Evolutionary conservation across 2,888 invertebrate species (phyloP).

Genomic region (Erebia aethiops): DNA sequence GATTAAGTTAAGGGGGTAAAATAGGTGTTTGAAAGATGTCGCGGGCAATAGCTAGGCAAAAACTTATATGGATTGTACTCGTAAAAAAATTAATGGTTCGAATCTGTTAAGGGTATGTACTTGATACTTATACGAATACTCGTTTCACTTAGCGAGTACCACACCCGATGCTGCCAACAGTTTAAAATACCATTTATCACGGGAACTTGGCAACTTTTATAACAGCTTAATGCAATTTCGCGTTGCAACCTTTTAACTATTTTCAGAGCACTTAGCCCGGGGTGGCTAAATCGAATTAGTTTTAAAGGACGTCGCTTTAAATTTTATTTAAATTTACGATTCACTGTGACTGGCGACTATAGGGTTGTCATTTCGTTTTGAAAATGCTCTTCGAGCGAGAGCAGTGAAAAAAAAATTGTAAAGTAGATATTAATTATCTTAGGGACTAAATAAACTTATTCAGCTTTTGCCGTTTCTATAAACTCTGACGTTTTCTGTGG

Average conservation of each 20-base stretch:
- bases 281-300: constrained; percentile 59
- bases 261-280: constrained; percentile 53
- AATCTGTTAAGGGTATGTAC: constrained; percentile 35
- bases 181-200: constrained; percentile 76
- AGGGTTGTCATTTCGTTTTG: constrained; percentile 20
- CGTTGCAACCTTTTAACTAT: constrained; percentile 67
- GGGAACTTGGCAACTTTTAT: constrained; percentile 61
- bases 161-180: constrained; percentile 65
- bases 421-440: too few relatives aligned
- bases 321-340: constrained; percentile 31
- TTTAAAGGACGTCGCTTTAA: constrained; percentile 36
- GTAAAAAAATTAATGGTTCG: background rate
- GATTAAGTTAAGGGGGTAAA: too few relatives aligned
- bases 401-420: too few relatives aligned
- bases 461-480: too few relatives aligned
- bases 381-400: background rate
- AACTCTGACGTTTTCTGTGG: too few relatives aligned
- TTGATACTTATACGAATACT: constrained; percentile 18
- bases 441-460: too few relatives aligned
- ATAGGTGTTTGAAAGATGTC: too few relatives aligned
- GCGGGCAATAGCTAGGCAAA: too few relatives aligned
- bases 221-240: constrained; percentile 68
- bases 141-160: constrained; percentile 49
- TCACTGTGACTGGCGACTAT: constrained; percentile 6
- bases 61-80: too few relatives aligned